phyloP scores from a whole-genome alignment of 2,888 invertebrate genomes.

The Norana najaformis region DNA sequence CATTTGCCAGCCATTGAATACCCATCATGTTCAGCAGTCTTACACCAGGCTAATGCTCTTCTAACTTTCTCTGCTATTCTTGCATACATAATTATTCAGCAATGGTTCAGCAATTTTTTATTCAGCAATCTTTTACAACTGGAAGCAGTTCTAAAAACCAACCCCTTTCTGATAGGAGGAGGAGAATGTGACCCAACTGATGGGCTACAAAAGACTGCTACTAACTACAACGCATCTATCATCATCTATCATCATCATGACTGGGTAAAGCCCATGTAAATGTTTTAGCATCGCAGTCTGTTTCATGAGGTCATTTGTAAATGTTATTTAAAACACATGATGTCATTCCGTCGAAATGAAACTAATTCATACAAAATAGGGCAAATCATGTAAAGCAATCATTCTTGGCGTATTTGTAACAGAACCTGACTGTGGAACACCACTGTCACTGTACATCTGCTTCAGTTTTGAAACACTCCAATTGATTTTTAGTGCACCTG shows the following conservation, averaged over 20 bases:
- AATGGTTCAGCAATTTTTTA: no score
- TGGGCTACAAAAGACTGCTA: neutral
- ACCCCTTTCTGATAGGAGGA: neutral
- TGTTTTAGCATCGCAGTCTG: neutral
- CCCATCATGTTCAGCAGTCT: neutral
- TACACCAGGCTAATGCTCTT: neutral
- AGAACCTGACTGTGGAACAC: neutral
- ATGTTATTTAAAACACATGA: neutral
- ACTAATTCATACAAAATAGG: constrained; percentile 2
- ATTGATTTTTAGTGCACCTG: neutral
- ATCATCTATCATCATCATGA: neutral
- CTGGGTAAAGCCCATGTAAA: neutral
- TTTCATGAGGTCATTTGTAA: neutral
- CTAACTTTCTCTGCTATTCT: neutral
- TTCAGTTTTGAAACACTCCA: constrained; percentile 24
- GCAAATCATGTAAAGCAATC: constrained; percentile 14
- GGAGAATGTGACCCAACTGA: neutral
- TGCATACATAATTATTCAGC: neutral
- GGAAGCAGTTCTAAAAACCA: neutral
- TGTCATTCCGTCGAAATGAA: neutral
- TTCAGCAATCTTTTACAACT: no score
- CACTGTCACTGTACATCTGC: neutral
- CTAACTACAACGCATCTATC: neutral
- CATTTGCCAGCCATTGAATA: neutral
- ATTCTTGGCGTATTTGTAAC: neutral